These are phyloP conservation scores for Teleogryllus occipitalis DNA, from an alignment of 1,140 invertebrate species.

Conservation along the genomic window DNA sequence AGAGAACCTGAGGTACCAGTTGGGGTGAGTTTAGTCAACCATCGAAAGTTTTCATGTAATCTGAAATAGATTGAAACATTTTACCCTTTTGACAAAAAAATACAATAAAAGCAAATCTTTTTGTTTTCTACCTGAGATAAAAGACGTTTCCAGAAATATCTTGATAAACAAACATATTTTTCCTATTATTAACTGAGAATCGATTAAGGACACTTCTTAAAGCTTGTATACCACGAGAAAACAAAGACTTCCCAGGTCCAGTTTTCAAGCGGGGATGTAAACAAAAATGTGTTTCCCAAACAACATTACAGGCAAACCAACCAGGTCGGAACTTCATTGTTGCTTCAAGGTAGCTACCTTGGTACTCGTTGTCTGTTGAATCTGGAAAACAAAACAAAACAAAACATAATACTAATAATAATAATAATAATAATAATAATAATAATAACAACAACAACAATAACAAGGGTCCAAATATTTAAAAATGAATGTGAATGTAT, in stretches of 20 bases:
- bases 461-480: too few relatives aligned
- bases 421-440: too few relatives aligned
- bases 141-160: constrained; percentile 60
- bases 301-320: constrained; percentile 61
- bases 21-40: constrained; percentile 13
- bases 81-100: neutral
- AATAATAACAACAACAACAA: too few relatives aligned
- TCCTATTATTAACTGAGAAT: constrained; percentile 65
- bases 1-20: neutral
- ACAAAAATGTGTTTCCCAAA: constrained; percentile 62
- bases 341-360: constrained; percentile 37
- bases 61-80: constrained; percentile 49
- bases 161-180: constrained; percentile 74
- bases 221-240: constrained; percentile 53
- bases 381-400: neutral
- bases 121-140: constrained; percentile 45
- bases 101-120: constrained; percentile 8
- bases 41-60: constrained; percentile 36
- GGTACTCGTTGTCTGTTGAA: neutral
- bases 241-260: constrained; percentile 47
- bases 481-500: too few relatives aligned
- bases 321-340: constrained; percentile 50
- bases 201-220: constrained; percentile 58
- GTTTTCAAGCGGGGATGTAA: constrained; percentile 66
- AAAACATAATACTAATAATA: too few relatives aligned